These are phyloP conservation scores for Caenorhabditis sp. DNA, from an alignment of 2,888 invertebrate species.

Conservation along the genomic window DNA sequence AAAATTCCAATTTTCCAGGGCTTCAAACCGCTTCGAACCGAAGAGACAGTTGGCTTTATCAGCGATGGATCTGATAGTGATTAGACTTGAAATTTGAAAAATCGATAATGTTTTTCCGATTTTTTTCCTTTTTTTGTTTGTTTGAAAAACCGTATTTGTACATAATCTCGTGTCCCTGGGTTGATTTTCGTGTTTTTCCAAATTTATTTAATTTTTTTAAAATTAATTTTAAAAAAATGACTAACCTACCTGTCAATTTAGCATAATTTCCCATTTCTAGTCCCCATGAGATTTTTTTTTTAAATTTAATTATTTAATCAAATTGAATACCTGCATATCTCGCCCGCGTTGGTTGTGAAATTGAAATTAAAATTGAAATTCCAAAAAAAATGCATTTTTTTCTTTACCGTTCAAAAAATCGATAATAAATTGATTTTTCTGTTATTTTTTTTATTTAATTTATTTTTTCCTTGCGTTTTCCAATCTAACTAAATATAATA, in stretches of 20 bases:
- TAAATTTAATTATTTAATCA: neutral
- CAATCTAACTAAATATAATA: no score
- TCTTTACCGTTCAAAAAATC: neutral
- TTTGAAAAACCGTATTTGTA: slow-evolving; percentile 47
- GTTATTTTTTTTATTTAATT: neutral
- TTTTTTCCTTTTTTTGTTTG: no score
- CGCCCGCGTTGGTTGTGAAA: neutral
- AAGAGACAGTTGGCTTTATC: slow-evolving; percentile 70
- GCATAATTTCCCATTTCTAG: no score
- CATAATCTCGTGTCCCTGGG: slow-evolving; percentile 14
- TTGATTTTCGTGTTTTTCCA: slow-evolving; percentile 5
- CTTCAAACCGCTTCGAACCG: slow-evolving; percentile 78
- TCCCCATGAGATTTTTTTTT: neutral
- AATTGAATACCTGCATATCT: no score
- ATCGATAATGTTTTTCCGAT: no score
- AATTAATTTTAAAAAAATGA: neutral
- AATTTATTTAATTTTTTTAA: neutral
- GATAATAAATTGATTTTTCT: slow-evolving; percentile 1
- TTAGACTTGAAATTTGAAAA: slow-evolving; percentile 30
- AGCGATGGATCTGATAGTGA: slow-evolving; percentile 71
- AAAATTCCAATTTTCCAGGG: slow-evolving; percentile 70
- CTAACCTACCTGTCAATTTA: no score
- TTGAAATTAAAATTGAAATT: no score
- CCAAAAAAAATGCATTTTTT: neutral
- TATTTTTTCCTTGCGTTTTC: no score